Conservation (phyloP, 1,140 invertebrate species). For the Sarcophaga bullata region DNA sequence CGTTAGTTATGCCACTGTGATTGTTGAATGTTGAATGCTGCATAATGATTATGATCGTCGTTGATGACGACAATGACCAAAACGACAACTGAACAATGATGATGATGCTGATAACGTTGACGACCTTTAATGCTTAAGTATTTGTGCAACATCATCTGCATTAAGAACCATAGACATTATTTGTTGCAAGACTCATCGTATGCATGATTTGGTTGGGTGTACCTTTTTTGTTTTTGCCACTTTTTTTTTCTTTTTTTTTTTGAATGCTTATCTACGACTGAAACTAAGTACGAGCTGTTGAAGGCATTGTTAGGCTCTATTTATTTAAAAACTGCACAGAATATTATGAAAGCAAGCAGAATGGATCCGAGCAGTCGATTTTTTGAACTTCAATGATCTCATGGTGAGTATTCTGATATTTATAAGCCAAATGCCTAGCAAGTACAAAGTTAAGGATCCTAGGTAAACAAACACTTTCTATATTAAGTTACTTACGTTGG, state of each 20-base stretch:
- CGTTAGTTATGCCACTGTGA: neutral
- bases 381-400: no score
- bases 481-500: no score
- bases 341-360: no score
- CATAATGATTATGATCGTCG: neutral
- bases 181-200: slow-evolving; percentile 8
- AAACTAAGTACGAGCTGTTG: neutral
- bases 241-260: neutral
- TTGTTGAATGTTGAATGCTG: neutral
- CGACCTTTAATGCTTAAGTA: slow-evolving; percentile 18
- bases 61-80: slow-evolving; percentile 17
- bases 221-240: neutral
- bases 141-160: slow-evolving; percentile 19
- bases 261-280: neutral
- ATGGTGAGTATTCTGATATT: no score
- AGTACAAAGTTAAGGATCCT: no score
- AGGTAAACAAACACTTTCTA: no score
- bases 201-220: neutral
- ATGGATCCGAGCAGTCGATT: no score
- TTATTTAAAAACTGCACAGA: no score
- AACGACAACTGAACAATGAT: slow-evolving; percentile 17
- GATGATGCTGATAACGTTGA: slow-evolving; percentile 14
- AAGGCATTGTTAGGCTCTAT: neutral
- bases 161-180: slow-evolving; percentile 16
- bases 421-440: no score